Evolutionary conservation across 2,888 invertebrate genomes (phyloP), one percentile per base, ranked within the genome.

Genomic region (Chrysodeixis includens): DNA sequence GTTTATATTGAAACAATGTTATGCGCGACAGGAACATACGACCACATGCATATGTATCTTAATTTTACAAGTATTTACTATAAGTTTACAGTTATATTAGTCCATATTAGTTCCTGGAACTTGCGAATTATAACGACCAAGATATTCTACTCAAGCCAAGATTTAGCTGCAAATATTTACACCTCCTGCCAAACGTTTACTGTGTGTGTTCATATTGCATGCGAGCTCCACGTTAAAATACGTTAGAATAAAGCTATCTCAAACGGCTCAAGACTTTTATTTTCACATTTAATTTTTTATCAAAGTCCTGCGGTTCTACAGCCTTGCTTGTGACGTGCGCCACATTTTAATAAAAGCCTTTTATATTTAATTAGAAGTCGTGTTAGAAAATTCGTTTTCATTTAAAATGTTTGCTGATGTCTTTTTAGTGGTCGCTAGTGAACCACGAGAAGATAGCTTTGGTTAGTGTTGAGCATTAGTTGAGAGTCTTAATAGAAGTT

Each of bases 191-290:
- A 62, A 61, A 44, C 56, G 35, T 62, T 32, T 30, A 52, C 16
- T 20, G 30, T 20, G 51, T 10, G n/a, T 1, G 10, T 20, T 51
- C 26, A 64, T 18, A 62, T 75, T 56, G 71, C 76, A 49, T 71
- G 71, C 35, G 56, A 71, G 52, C 22, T 61, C 55, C 20, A 71
- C 64, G 40, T 76, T 52, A 72, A 70, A 61, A 22, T 52, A 30
- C 26, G 40, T 52, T 53, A 49, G 32, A 52, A 59, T 54, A 56
- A 55, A 64, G 51, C 64, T 57, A 55, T 72, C 52, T 49, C 52
- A 49, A 64, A 58, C 16, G 26, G 60, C 61, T 5, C 10, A 22
- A 52, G 32, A 32, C n/a, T 51, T 32, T 14, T 35, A 55, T 75
- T 75, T 62, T 71, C 63, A 49, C 56, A 69, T 40, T 5, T 56